Evolutionary conservation across 1,140 invertebrate species (phyloP), one percentile per base, ranked within the genome.

Genomic region (Triops longicaudatus): DNA sequence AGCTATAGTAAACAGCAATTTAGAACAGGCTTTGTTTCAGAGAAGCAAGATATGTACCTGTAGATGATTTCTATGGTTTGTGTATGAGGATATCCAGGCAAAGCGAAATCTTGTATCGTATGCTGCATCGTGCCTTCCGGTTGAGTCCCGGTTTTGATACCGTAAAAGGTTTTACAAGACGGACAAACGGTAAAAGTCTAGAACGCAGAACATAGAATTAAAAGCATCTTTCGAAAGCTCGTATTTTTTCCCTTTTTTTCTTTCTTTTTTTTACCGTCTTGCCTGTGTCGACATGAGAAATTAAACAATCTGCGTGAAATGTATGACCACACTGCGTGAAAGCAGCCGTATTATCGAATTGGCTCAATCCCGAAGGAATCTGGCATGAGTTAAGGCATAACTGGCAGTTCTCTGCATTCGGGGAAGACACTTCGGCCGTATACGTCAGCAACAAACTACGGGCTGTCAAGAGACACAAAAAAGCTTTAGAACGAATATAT

Each of bases 41-140:
- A n/a, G 14, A 63, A 42, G 9, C 43, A 75, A 26, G 28, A 44
- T 71, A 86, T 88, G 88, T 83, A 93, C 92, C 92, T 91, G 81
- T 94, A 94, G 72, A 92, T 90, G 79, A 96, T 93, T 82, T 92
- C 89, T 81, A 96, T 93, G 37, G 93, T 93, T 77, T 89, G 87
- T 82, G 86, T 87, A 63, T 86, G 87, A 2, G 86, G 85, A 82
- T 89, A 88, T 1, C 92, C 92, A 14, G 93, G 91, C 78, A 96
- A 83, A 74, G 88, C 86, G 76, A 89, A 86, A 74, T 89, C 88
- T 79, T 94, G 86, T 44, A 90, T 86, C 73, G 88, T 89, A 89
- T 91, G 94, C 80, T 91, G 90, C 94, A 96, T 96, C 71, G 88
- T 89, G 14, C 94, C 93, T 17, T 88, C 86, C 1, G 94, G 93